Conservation (phyloP, 2,113 vertebrate genomes). For the Chaetura pelagica region DNA sequence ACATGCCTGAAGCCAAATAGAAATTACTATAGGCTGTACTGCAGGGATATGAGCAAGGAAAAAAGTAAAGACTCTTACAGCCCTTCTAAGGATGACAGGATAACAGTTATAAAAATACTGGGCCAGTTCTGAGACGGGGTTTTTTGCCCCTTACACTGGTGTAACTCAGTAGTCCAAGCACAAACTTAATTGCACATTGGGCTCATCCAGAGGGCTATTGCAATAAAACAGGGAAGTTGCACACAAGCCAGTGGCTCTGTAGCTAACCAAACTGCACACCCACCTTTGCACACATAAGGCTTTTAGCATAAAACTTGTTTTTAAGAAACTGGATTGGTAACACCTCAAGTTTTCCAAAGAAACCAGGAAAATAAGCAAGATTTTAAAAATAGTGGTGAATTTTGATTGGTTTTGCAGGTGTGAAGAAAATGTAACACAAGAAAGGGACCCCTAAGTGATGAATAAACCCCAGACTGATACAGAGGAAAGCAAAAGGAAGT, state of each 20-base stretch:
- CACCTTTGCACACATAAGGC: background rate
- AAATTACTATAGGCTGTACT: background rate
- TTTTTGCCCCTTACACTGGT: background rate
- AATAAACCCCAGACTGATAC: background rate
- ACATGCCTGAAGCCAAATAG: background rate
- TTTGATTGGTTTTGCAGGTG: background rate
- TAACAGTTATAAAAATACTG: background rate
- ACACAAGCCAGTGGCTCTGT: background rate
- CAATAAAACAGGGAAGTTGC: background rate
- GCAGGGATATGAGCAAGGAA: background rate
- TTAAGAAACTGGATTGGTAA: background rate
- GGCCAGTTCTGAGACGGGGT: background rate
- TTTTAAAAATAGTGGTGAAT: background rate
- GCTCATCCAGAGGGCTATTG: rapidly evolving
- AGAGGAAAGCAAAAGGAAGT: background rate
- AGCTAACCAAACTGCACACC: background rate
- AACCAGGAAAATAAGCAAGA: background rate
- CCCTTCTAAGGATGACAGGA: background rate
- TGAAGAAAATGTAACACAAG: background rate
- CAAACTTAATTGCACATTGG: background rate
- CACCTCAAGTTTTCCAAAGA: background rate
- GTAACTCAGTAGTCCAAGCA: background rate
- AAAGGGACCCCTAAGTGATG: background rate
- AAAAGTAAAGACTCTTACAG: background rate
- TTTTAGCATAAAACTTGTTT: background rate